Percentiles rank a stretch among this genome's conserved stretches.
Conservation (phyloP, 1,140 invertebrate genomes). For the Drosophila mayri region DNA sequence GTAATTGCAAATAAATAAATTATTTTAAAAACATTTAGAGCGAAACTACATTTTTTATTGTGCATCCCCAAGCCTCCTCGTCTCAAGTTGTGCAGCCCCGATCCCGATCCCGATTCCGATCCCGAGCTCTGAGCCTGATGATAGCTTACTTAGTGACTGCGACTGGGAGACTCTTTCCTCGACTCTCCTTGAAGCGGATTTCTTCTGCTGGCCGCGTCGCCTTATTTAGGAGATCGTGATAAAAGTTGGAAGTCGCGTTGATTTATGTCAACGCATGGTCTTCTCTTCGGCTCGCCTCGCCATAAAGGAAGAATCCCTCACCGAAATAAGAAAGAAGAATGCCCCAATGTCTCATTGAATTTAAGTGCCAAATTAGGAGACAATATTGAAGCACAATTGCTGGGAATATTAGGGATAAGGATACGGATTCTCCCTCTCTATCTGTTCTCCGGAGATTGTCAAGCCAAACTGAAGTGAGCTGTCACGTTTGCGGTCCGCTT, state of each 20-base stretch:
- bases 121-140: slow-evolving; percentile 62
- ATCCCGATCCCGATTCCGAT: slow-evolving; percentile 38
- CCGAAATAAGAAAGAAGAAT: slow-evolving; percentile 23
- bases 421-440: background rate
- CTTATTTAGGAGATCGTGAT: slow-evolving; percentile 85
- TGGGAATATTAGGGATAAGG: slow-evolving; percentile 11
- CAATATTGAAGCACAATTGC: slow-evolving; percentile 76
- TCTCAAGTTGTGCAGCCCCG: slow-evolving; percentile 33
- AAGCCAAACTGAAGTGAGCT: slow-evolving; percentile 72
- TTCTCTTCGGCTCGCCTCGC: slow-evolving; percentile 4
- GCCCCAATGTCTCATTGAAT: slow-evolving; percentile 26
- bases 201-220: slow-evolving; percentile 70
- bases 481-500: slow-evolving; percentile 82
- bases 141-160: slow-evolving; percentile 83
- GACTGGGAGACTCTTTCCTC: slow-evolving; percentile 33
- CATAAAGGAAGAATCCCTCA: slow-evolving; percentile 18
- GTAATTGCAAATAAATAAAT: too few species aligned
- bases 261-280: slow-evolving; percentile 82
- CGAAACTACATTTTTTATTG: background rate
- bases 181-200: slow-evolving; percentile 74
- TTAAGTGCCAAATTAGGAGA: slow-evolving; percentile 81
- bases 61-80: slow-evolving; percentile 14
- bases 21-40: too few species aligned
- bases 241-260: slow-evolving; percentile 85
- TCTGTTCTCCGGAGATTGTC: slow-evolving; percentile 57